A percentile compares a stretch with the other conserved stretches of the same genome.
Conservation (phyloP, 30 jellyfish, hydroid and myxozoan species). For the Cassiopea andromeda region DNA sequence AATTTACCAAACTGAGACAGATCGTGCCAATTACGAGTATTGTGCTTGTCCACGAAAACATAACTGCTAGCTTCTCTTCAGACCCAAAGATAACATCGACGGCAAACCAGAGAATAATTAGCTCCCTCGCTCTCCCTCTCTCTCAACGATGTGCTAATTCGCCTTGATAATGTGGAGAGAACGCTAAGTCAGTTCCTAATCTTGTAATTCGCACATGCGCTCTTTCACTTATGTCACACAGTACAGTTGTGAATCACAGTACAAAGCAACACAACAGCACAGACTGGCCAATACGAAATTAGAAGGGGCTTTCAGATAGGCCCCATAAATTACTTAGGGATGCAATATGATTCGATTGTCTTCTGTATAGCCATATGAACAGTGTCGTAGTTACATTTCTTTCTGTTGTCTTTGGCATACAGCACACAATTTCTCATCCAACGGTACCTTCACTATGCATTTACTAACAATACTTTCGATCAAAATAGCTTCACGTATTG, state of each 20-base stretch:
- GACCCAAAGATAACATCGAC: neutral
- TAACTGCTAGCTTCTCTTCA: neutral
- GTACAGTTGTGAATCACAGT: neutral
- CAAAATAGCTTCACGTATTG: too few relatives aligned
- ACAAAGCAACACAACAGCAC: neutral
- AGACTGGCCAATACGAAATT: neutral
- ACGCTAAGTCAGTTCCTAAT: conserved; percentile 26
- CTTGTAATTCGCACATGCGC: conserved; percentile 55
- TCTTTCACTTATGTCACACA: neutral
- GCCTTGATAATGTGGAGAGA: conserved; percentile 24
- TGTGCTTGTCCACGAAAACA: conserved; percentile 3
- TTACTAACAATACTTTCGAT: too few relatives aligned
- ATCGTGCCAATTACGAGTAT: neutral
- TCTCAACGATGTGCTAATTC: conserved; percentile 48
- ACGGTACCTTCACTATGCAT: too few relatives aligned
- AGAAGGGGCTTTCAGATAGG: too few relatives aligned
- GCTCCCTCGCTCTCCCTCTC: neutral
- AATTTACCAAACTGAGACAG: neutral
- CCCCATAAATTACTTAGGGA: too few relatives aligned
- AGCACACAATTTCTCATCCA: too few relatives aligned
- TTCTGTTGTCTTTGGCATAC: too few relatives aligned
- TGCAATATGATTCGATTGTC: too few relatives aligned
- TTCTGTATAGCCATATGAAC: too few relatives aligned
- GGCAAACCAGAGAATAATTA: conserved; percentile 4
- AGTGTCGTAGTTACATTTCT: too few relatives aligned